A percentile compares a stretch with the other conserved stretches of the same genome.
Conservation (phyloP, 2,888 invertebrate genomes). For the Slavum lentiscoides region DNA sequence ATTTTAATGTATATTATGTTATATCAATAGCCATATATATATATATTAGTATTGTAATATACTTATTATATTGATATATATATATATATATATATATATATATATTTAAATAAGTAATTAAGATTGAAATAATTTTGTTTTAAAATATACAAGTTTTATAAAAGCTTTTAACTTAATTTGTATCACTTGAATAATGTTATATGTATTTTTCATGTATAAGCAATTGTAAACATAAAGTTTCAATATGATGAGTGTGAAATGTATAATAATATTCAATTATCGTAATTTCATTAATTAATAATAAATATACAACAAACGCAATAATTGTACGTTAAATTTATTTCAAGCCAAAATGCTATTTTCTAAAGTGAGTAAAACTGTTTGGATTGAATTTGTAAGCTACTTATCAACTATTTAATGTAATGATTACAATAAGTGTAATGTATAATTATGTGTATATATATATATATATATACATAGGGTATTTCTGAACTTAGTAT, state of each 20-base stretch:
- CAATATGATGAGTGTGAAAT: neutral
- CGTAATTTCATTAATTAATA: neutral
- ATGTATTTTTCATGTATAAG: neutral
- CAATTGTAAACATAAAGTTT: neutral
- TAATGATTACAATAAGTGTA: neutral
- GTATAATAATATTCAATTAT: neutral
- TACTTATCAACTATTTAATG: neutral
- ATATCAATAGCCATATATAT: neutral
- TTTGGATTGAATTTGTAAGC: neutral
- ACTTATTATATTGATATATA: no score
- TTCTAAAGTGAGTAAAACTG: neutral
- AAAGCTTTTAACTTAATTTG: neutral
- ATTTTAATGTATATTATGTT: neutral
- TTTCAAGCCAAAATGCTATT: neutral
- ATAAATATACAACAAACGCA: neutral
- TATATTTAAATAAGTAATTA: neutral
- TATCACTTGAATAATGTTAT: neutral
- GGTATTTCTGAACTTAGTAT: neutral
- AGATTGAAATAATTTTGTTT: neutral
- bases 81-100: neutral
- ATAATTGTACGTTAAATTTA: neutral
- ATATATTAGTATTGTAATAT: no score
- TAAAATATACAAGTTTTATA: neutral
- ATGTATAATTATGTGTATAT: neutral
- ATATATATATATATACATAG: no score